These are phyloP conservation scores for Orycteropus afer DNA, from an alignment of 2,113 vertebrate genomes.

Conservation along the genomic window DNA sequence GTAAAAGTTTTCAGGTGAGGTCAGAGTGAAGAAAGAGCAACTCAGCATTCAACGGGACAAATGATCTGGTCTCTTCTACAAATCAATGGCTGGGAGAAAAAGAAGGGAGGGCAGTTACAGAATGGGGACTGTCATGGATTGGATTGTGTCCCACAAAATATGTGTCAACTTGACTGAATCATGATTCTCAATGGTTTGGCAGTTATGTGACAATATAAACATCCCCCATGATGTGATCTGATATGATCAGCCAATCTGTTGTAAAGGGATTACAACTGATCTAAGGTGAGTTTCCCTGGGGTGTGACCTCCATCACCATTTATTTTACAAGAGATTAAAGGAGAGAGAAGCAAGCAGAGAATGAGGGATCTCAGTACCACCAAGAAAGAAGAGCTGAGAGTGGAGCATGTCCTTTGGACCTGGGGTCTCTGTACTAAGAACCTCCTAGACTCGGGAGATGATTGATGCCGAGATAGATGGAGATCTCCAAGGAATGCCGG, in stretches of 20 bases:
- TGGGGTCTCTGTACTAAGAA: not conserved
- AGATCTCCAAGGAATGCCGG: not conserved
- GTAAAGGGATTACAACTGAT: not conserved
- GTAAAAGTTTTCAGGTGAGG: not conserved
- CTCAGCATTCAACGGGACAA: not conserved
- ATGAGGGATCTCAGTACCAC: not conserved
- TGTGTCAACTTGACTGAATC: not conserved
- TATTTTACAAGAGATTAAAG: not conserved
- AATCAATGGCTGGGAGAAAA: not conserved
- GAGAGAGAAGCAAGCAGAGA: not conserved
- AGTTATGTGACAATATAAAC: not conserved
- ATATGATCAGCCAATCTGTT: no score
- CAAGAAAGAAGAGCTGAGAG: not conserved
- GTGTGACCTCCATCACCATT: not conserved
- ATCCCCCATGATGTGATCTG: not conserved
- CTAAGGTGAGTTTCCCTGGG: not conserved
- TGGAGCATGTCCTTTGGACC: not conserved
- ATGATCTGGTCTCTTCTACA: not conserved
- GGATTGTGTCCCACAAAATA: not conserved
- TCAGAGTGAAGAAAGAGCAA: not conserved
- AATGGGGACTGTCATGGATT: not conserved
- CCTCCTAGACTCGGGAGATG: not conserved
- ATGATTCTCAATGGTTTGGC: not conserved
- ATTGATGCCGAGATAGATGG: not conserved
- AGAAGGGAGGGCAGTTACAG: not conserved